Evolutionary conservation across 2,113 vertebrate genomes (phyloP).

Genomic region (Apteryx mantelli): DNA sequence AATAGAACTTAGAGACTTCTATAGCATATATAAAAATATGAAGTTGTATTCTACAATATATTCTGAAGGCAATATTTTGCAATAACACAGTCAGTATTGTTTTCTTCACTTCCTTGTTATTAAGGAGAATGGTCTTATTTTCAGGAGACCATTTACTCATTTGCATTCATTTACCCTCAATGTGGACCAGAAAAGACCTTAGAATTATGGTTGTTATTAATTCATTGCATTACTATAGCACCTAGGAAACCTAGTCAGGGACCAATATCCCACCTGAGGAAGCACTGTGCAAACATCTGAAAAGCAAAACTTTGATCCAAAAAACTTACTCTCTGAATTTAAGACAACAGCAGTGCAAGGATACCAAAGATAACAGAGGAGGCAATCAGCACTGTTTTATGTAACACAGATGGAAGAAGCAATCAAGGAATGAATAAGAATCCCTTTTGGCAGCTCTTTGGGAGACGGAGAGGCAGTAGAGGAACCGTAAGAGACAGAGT

Average conservation of each 20-base stretch:
- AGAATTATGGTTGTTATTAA: background rate
- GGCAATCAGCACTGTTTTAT: background rate
- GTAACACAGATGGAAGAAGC: background rate
- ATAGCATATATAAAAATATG: background rate
- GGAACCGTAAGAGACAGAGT: background rate
- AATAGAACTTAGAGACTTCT: background rate
- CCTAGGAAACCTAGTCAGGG: background rate
- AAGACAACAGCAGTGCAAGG: background rate
- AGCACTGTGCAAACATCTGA: background rate
- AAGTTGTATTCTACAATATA: background rate
- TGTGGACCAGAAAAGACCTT: background rate
- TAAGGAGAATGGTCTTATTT: background rate
- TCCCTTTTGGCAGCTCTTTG: background rate
- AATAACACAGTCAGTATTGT: background rate
- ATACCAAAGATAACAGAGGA: background rate
- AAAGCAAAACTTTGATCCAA: background rate
- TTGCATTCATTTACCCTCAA: background rate
- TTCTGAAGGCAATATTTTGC: background rate
- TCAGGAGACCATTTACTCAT: background rate
- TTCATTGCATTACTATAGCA: background rate
- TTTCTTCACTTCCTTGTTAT: background rate
- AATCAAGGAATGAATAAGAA: background rate
- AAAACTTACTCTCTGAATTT: background rate
- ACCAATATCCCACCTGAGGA: accelerated
- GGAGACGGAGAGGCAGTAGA: background rate